Evolutionary conservation across 2,888 invertebrate genomes (phyloP).

Genomic region (Synanthedon tipuliformis): DNA sequence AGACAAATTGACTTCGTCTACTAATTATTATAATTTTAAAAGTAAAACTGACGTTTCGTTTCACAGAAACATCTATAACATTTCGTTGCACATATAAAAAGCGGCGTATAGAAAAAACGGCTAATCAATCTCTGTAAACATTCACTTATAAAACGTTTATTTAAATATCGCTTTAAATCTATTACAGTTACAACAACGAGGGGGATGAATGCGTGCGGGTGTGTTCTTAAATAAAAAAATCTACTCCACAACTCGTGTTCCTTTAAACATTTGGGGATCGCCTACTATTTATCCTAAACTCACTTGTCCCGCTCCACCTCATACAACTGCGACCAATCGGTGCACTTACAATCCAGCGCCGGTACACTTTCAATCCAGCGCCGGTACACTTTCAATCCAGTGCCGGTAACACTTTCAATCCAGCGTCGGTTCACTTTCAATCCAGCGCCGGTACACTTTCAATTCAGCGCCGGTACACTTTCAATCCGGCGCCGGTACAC

Average conservation of each 20-base stretch:
- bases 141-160: slow-evolving; percentile 9
- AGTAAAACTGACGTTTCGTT: not conserved
- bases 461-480: not conserved
- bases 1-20: too few species aligned
- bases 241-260: not conserved
- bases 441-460: slow-evolving; percentile 2
- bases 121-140: slow-evolving; percentile 19
- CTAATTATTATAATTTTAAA: too few species aligned
- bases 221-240: not conserved
- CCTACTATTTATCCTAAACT: not conserved
- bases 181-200: slow-evolving; percentile 22
- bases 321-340: not conserved
- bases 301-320: not conserved
- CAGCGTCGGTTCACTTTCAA: slow-evolving; percentile 1
- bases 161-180: slow-evolving; percentile 4
- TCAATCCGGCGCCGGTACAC: slow-evolving; percentile 28
- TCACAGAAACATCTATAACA: not conserved
- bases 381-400: slow-evolving; percentile 1
- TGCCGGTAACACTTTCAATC: not conserved
- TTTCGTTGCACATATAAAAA: slow-evolving; percentile 50
- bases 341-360: slow-evolving; percentile 2
- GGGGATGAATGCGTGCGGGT: slow-evolving; percentile 10
- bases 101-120: slow-evolving; percentile 24
- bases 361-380: slow-evolving; percentile 2
- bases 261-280: not conserved